Conservation (phyloP, 1,140 invertebrate species). For the Zaprionus nigranus region DNA sequence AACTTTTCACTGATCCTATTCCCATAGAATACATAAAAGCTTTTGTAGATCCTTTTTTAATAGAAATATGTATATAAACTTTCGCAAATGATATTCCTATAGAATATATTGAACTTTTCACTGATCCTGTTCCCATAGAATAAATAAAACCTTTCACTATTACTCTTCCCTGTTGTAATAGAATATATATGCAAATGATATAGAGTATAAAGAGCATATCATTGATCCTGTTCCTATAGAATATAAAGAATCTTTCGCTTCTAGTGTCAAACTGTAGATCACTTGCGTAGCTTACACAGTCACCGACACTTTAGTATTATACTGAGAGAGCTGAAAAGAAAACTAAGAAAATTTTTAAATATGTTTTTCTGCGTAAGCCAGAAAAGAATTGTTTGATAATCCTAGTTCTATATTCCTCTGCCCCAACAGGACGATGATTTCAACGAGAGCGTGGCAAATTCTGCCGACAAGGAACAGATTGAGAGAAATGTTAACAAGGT, state of each 20-base stretch:
- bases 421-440: constrained; percentile 20
- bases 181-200: too few species aligned
- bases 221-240: background rate
- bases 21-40: too few species aligned
- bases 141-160: too few species aligned
- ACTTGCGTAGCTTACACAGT: background rate
- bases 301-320: background rate
- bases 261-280: background rate
- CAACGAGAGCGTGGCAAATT: constrained; percentile 22
- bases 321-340: background rate
- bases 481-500: constrained; percentile 47
- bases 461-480: constrained; percentile 30
- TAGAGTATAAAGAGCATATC: too few species aligned
- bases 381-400: background rate
- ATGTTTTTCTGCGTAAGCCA: background rate
- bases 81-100: too few species aligned
- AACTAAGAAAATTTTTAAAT: background rate
- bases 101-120: too few species aligned
- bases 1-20: too few species aligned
- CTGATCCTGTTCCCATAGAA: too few species aligned
- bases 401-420: background rate
- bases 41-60: too few species aligned
- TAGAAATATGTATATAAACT: too few species aligned
- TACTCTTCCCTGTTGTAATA: too few species aligned
- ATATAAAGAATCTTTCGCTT: background rate